Evolutionary conservation across 2,797 vertebrate genomes (phyloP).

Genomic region (Cyprinella venusta): DNA sequence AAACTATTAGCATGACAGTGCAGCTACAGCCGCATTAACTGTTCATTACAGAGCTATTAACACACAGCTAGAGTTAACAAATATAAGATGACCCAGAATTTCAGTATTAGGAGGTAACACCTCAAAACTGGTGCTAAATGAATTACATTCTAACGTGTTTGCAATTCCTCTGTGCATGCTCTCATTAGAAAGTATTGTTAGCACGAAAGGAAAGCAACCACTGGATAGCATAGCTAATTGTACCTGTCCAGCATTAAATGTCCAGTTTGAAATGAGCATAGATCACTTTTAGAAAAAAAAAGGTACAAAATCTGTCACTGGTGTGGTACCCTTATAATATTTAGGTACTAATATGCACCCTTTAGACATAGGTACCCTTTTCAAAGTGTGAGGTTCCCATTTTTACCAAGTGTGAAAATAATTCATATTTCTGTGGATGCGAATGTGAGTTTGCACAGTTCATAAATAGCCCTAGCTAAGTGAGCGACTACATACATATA

Average conservation of each 20-base stretch:
- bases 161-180: constrained; percentile 58
- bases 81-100: constrained; percentile 28
- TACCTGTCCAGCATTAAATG: constrained; percentile 71
- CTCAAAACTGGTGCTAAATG: constrained; percentile 31
- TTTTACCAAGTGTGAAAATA: not conserved
- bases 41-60: not conserved
- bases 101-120: not conserved
- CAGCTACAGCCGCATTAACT: not conserved
- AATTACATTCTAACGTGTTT: constrained; percentile 40
- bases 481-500: not conserved
- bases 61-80: not conserved
- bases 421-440: not conserved
- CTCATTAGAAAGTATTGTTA: constrained; percentile 64
- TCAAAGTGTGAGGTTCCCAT: not conserved
- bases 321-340: not conserved
- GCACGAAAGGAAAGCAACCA: constrained; percentile 61
- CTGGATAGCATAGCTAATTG: constrained; percentile 71
- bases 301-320: not conserved
- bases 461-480: not conserved
- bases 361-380: not conserved
- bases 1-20: not conserved
- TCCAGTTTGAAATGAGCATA: constrained; percentile 66
- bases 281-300: not conserved
- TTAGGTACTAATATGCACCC: not conserved
- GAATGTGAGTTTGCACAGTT: not conserved